These are phyloP conservation scores for Beaufortia kweichowensis DNA, from an alignment of 2,113 vertebrate genomes.

Conservation along the genomic window DNA sequence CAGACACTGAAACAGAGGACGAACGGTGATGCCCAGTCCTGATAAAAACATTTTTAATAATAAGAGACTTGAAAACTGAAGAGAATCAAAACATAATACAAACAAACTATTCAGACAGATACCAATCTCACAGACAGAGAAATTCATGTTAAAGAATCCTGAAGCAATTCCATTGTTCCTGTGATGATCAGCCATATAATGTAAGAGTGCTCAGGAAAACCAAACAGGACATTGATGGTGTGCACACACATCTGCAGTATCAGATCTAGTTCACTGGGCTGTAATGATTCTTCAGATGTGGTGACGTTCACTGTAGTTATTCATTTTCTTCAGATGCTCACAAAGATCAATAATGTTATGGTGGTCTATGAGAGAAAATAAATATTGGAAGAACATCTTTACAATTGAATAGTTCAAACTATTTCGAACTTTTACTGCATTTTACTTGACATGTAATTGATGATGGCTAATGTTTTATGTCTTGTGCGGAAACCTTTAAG, in stretches of 20 bases:
- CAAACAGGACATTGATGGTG: not conserved
- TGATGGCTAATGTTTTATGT: no score
- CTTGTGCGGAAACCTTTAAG: no score
- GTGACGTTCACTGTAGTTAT: no score
- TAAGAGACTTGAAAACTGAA: not conserved
- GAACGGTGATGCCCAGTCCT: not conserved
- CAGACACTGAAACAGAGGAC: not conserved
- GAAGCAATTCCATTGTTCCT: not conserved
- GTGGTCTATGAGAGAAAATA: no score
- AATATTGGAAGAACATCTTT: no score
- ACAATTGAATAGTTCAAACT: no score
- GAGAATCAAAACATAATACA: not conserved
- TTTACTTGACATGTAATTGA: no score
- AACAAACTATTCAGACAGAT: slow-evolving; percentile 3
- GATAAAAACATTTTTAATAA: not conserved
- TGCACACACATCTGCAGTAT: not conserved
- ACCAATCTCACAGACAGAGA: slow-evolving; percentile 12
- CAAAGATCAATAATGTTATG: no score
- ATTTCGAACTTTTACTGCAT: no score
- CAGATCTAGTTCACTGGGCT: no score
- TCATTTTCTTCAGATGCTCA: no score
- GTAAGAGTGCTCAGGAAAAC: slow-evolving; percentile 18
- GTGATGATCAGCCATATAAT: slow-evolving; percentile 16
- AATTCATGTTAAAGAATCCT: slow-evolving; percentile 41
- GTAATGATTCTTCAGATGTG: not conserved